phyloP scores from a whole-genome alignment of 92 coral and sea anemone species.

The Palythoa caribaeorum region DNA sequence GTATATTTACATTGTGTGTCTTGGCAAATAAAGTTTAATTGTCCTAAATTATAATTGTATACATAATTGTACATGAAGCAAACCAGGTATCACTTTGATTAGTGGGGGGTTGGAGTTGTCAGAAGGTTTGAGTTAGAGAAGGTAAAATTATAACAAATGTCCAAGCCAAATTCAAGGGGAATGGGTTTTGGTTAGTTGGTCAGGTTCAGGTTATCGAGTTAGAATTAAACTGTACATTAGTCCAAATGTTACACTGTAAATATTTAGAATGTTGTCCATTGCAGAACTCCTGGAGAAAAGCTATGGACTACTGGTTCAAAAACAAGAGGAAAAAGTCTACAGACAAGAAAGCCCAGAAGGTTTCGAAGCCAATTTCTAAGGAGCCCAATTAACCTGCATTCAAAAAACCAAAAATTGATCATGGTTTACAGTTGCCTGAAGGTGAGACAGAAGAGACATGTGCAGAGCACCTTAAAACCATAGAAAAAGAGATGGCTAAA shows the following conservation, averaged over 20 bases:
- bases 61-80: too few relatives aligned
- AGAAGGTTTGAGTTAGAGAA: too few relatives aligned
- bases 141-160: neutral
- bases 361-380: neutral
- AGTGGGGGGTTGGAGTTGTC: too few relatives aligned
- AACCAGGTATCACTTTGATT: too few relatives aligned
- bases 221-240: neutral
- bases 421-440: slow-evolving; percentile 20
- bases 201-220: neutral
- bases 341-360: slow-evolving; percentile 27
- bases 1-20: neutral
- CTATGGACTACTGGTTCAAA: slow-evolving; percentile 66
- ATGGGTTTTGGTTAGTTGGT: neutral
- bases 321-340: slow-evolving; percentile 53
- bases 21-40: too few relatives aligned
- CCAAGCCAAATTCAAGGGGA: neutral
- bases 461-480: slow-evolving; percentile 51
- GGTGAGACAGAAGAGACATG: slow-evolving; percentile 70
- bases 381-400: neutral
- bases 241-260: neutral
- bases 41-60: too few relatives aligned
- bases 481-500: slow-evolving; percentile 64
- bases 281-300: slow-evolving; percentile 76
- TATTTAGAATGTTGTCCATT: neutral
- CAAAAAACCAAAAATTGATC: slow-evolving; percentile 34